Evolutionary conservation across 2,113 vertebrate genomes (phyloP).

Genomic region (Vidua macroura): DNA sequence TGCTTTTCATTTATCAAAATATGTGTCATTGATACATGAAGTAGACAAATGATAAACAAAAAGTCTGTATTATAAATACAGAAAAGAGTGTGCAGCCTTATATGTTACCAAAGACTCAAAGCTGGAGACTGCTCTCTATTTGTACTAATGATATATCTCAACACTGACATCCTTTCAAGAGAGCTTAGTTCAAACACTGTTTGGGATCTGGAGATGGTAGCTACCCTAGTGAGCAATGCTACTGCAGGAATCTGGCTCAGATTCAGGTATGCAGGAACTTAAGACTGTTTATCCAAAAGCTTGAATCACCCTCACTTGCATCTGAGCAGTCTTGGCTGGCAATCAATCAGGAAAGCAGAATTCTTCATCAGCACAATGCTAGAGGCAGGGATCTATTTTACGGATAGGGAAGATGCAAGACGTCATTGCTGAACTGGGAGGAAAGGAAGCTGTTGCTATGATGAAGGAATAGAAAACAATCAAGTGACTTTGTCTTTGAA

Average conservation of each 20-base stretch:
- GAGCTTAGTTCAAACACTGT: neutral
- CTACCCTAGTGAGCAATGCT: neutral
- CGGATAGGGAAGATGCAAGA: neutral
- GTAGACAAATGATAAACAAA: neutral
- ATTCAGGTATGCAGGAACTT: constrained; percentile 60
- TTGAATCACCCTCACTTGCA: constrained; percentile 29
- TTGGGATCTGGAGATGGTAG: neutral
- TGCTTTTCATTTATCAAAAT: neutral
- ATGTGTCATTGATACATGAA: neutral
- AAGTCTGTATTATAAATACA: neutral
- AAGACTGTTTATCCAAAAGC: constrained; percentile 40
- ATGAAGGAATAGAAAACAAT: constrained; percentile 36
- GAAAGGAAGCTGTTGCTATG: constrained; percentile 43
- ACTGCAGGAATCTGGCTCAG: constrained; percentile 34
- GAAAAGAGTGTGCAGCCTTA: neutral
- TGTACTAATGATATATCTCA: neutral
- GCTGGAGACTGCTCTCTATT: neutral
- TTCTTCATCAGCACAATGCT: constrained; percentile 1
- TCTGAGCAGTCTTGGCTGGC: constrained; percentile 39
- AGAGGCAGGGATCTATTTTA: constrained; percentile 5
- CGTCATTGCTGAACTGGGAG: neutral
- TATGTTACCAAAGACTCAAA: neutral
- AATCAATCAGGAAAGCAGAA: constrained; percentile 32
- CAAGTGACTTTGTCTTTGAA: neutral
- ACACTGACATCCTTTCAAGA: neutral